These are phyloP conservation scores for Dinocampus coccinellae DNA, from an alignment of 2,888 invertebrate genomes.

Conservation along the genomic window DNA sequence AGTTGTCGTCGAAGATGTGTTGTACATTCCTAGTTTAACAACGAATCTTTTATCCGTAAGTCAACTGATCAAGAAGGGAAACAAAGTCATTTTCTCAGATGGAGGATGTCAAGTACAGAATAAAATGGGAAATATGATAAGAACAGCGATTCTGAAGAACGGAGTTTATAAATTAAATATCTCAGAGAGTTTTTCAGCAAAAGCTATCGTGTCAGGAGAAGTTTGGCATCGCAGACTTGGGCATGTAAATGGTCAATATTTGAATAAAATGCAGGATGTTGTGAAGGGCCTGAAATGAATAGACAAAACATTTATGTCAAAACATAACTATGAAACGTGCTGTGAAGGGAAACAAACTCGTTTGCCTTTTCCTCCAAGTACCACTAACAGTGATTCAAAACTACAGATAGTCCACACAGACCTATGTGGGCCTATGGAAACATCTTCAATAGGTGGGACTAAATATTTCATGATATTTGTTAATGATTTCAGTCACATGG, in stretches of 20 bases:
- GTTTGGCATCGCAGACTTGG: too few species aligned
- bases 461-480: not conserved
- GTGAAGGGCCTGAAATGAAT: not conserved
- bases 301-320: not conserved
- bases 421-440: not conserved
- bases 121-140: constrained; percentile 38
- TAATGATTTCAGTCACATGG: not conserved
- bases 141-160: too few species aligned
- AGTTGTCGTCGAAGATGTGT: constrained; percentile 41
- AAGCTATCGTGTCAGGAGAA: too few species aligned
- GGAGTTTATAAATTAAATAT: not conserved
- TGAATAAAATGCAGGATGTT: not conserved
- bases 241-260: too few species aligned
- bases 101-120: constrained; percentile 42
- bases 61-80: constrained; percentile 49
- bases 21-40: constrained; percentile 46
- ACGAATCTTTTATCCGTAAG: constrained; percentile 51
- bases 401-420: not conserved
- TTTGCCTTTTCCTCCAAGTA: not conserved
- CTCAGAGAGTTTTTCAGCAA: too few species aligned
- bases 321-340: not conserved
- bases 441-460: not conserved
- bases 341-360: not conserved
- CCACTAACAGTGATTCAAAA: not conserved
- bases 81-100: constrained; percentile 43